Percentiles rank a stretch among this genome's conserved stretches.
These are phyloP conservation scores for Eristalis tenax DNA, from an alignment of 2,888 invertebrate genomes.

Conservation along the genomic window DNA sequence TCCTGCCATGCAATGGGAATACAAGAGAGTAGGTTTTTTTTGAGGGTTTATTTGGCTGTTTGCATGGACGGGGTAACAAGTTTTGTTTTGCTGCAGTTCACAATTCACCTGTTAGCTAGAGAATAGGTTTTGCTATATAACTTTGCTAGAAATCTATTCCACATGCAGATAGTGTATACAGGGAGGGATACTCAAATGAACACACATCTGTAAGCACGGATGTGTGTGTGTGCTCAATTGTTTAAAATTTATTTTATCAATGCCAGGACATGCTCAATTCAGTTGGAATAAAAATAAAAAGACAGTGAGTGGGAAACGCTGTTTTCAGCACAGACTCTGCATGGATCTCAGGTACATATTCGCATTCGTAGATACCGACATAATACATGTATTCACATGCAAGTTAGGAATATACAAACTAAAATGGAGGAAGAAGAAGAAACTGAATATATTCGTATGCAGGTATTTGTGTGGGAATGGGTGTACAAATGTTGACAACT, in stretches of 20 bases:
- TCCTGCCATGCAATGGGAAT: constrained; percentile 47
- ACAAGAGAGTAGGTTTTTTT: constrained; percentile 29
- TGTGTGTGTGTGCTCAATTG: constrained; percentile 46
- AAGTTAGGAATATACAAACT: not conserved
- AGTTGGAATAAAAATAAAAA: constrained; percentile 37
- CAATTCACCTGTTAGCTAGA: constrained; percentile 52
- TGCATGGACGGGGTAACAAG: constrained; percentile 22
- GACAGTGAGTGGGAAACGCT: constrained; percentile 20
- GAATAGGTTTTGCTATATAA: constrained; percentile 20
- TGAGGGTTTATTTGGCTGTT: not conserved
- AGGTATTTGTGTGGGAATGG: not conserved
- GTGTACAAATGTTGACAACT: constrained; percentile 41
- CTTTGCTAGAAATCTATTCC: not conserved
- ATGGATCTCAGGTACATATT: not conserved
- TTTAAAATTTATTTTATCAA: constrained; percentile 65
- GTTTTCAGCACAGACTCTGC: constrained; percentile 4
- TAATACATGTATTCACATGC: not conserved
- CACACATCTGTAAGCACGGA: not conserved
- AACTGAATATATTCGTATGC: not conserved
- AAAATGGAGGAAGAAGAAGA: constrained; percentile 1
- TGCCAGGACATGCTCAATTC: constrained; percentile 65
- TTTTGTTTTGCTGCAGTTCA: constrained; percentile 35
- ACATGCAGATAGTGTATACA: not conserved
- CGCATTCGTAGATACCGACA: not conserved
- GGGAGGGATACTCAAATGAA: not conserved